Conservation (phyloP, 2,113 vertebrate species). For the Lophius piscatorius region DNA sequence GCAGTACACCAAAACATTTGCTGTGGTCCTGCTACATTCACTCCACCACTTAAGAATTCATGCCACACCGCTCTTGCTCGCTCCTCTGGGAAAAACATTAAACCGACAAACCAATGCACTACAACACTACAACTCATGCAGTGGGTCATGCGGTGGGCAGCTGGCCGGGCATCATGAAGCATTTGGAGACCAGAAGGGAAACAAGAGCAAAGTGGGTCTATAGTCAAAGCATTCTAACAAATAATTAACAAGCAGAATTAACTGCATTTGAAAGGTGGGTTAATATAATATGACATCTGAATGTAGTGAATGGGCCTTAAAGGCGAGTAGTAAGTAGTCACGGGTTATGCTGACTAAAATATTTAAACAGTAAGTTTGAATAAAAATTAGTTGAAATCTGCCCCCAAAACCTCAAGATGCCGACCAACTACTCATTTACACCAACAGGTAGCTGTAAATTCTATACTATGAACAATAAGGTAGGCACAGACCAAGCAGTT, state of each 20-base stretch:
- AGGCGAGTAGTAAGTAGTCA: no score
- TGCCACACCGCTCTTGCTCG: slow-evolving; percentile 85
- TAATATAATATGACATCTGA: no score
- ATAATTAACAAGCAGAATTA: no score
- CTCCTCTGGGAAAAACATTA: slow-evolving; percentile 81
- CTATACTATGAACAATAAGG: slow-evolving; percentile 99
- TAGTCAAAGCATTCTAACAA: no score
- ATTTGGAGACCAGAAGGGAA: slow-evolving; percentile 69
- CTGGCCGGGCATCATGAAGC: slow-evolving; percentile 86
- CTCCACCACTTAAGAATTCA: slow-evolving; percentile 78
- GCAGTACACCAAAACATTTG: no score
- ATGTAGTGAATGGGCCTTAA: no score
- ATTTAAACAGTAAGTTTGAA: no score
- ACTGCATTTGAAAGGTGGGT: no score
- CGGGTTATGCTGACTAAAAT: no score
- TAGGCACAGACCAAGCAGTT: slow-evolving; percentile 99
- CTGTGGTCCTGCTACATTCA: slow-evolving; percentile 51
- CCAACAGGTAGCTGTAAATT: slow-evolving; percentile 86
- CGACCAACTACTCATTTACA: slow-evolving; percentile 78
- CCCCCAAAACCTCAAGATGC: slow-evolving; percentile 83
- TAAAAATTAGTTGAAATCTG: no score
- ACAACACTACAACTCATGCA: slow-evolving; percentile 91
- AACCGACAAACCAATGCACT: slow-evolving; percentile 83
- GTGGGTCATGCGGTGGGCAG: slow-evolving; percentile 93
- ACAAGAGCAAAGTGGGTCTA: no score